A percentile compares a stretch with the other conserved stretches of the same genome.
These are phyloP conservation scores for Okapia johnstoni DNA, from an alignment of 2,113 vertebrate species.

Conservation along the genomic window DNA sequence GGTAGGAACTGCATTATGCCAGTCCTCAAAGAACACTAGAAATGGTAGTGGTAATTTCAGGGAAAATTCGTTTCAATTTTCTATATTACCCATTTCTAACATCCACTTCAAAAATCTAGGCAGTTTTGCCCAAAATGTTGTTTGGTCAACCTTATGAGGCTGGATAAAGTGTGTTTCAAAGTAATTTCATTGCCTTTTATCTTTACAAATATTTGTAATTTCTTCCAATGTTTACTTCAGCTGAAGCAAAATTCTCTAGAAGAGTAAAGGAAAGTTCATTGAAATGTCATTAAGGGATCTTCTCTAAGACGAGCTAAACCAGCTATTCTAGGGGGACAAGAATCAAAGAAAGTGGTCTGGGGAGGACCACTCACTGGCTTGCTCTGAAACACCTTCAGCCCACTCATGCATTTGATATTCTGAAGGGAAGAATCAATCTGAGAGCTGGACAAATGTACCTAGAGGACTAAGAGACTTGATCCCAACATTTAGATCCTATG, in stretches of 20 bases:
- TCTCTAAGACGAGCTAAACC: neutral
- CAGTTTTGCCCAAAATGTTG: slow-evolving; percentile 22
- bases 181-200: slow-evolving; percentile 57
- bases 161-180: slow-evolving; percentile 38
- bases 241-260: slow-evolving; percentile 21
- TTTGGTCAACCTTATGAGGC: neutral
- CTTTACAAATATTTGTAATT: slow-evolving; percentile 64
- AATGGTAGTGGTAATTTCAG: slow-evolving; percentile 38
- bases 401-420: neutral
- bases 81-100: slow-evolving; percentile 38
- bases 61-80: slow-evolving; percentile 54
- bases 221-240: slow-evolving; percentile 40
- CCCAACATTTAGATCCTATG: neutral
- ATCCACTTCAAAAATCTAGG: slow-evolving; percentile 52
- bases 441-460: neutral
- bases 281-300: slow-evolving; percentile 19
- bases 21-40: neutral
- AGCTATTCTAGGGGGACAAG: neutral
- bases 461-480: neutral
- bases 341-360: neutral
- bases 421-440: neutral
- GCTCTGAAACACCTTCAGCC: neutral
- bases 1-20: neutral
- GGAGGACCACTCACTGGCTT: neutral
- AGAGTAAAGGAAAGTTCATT: neutral